Conservation (phyloP, 2,888 invertebrate genomes). For the Brachyptera putata region DNA sequence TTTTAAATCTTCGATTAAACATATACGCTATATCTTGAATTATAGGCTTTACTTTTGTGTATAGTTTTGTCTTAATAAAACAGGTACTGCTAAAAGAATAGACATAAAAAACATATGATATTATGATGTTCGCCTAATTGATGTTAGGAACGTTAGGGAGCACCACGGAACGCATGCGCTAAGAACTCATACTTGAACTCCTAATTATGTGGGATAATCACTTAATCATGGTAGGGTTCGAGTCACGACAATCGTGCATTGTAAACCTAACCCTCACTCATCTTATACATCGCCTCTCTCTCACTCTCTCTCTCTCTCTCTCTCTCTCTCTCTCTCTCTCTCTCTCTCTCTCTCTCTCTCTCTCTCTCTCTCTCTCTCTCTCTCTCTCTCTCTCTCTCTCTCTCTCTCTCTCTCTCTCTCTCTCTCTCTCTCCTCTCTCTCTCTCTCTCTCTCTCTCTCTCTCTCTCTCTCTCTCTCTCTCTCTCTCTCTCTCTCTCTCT, state of each 20-base stretch:
- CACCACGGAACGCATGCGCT: slow-evolving; percentile 7
- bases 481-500: background rate
- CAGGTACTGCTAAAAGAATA: too few relatives aligned
- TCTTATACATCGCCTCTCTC: background rate
- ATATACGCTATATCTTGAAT: too few relatives aligned
- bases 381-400: too few relatives aligned
- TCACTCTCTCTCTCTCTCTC: background rate
- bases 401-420: background rate
- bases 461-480: background rate
- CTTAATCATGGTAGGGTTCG: slow-evolving; percentile 30
- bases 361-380: background rate
- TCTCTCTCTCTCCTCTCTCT: background rate
- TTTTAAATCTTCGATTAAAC: too few relatives aligned
- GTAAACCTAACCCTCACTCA: slow-evolving; percentile 3
- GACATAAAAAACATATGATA: too few relatives aligned
- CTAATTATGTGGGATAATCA: slow-evolving; percentile 32
- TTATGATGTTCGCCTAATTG: slow-evolving; percentile 10
- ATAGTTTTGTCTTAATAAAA: too few relatives aligned
- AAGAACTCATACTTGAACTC: too few relatives aligned
- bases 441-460: background rate
- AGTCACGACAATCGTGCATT: slow-evolving; percentile 29
- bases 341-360: background rate
- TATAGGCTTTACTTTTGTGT: too few relatives aligned
- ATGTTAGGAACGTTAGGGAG: background rate
- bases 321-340: background rate